These are phyloP conservation scores for Limnodromus scolopaceus DNA, from an alignment of 2,797 vertebrate genomes.

Conservation along the genomic window DNA sequence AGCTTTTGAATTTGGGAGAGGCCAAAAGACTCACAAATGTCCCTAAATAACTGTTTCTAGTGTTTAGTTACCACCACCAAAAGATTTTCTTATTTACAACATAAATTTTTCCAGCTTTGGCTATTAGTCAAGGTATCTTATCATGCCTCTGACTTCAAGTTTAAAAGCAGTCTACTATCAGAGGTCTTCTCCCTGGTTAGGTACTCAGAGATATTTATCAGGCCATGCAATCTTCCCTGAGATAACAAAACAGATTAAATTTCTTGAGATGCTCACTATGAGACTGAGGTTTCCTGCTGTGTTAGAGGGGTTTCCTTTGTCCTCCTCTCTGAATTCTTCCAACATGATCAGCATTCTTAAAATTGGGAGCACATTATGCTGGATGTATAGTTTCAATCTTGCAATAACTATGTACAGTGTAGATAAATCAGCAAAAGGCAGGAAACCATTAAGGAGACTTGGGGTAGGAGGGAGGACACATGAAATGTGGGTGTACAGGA, in stretches of 20 bases:
- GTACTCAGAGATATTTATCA: background rate
- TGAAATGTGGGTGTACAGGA: background rate
- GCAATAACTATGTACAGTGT: rapidly evolving
- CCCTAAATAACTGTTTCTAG: background rate
- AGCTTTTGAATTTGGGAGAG: background rate
- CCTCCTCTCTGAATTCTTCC: background rate
- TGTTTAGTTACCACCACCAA: background rate
- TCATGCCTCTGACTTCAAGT: background rate
- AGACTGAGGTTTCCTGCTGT: background rate
- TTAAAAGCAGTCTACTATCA: background rate
- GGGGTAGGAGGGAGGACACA: rapidly evolving
- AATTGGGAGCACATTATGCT: background rate
- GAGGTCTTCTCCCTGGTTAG: background rate
- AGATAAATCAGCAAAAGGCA: background rate
- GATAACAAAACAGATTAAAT: background rate
- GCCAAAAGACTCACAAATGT: background rate
- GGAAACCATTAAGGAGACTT: background rate
- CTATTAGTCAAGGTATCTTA: background rate
- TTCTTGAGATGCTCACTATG: background rate
- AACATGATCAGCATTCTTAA: background rate
- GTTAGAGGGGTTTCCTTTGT: background rate
- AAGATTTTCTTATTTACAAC: background rate
- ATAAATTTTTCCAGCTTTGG: background rate
- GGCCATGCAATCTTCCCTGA: background rate
- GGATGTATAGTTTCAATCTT: background rate